Evolutionary conservation across 2,113 vertebrate species (phyloP).

Genomic region (Leucopternis melanops): DNA sequence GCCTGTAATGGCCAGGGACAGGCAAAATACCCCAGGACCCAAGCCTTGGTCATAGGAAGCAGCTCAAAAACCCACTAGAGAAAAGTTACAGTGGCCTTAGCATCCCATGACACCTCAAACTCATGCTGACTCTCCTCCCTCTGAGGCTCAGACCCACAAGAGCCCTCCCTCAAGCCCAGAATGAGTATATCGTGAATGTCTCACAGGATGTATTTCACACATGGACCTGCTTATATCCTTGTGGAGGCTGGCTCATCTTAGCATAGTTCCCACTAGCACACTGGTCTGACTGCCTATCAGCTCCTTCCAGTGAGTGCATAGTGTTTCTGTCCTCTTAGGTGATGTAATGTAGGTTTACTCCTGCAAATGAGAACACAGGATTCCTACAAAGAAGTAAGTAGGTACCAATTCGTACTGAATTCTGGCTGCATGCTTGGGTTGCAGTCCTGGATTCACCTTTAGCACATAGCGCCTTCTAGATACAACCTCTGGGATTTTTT

Average conservation of each 20-base stretch:
- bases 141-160: not conserved
- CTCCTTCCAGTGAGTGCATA: not conserved
- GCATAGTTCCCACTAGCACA: not conserved
- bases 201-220: not conserved
- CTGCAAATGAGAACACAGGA: not conserved
- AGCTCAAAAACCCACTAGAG: not conserved
- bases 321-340: not conserved
- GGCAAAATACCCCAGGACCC: not conserved
- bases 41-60: not conserved
- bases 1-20: not conserved
- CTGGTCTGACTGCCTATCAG: not conserved
- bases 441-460: not conserved
- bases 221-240: not conserved
- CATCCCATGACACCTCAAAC: not conserved
- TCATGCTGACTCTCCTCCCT: not conserved
- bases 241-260: accelerated
- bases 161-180: too few species aligned
- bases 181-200: accelerated
- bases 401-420: not conserved
- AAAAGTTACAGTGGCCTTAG: not conserved
- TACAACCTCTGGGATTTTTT: not conserved
- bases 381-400: not conserved
- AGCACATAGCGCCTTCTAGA: accelerated
- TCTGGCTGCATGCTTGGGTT: not conserved
- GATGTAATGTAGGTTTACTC: not conserved